Evolutionary conservation across 2,888 invertebrate genomes (phyloP), one percentile per base, ranked within the genome.

Genomic region (Scaptomyza parva): DNA sequence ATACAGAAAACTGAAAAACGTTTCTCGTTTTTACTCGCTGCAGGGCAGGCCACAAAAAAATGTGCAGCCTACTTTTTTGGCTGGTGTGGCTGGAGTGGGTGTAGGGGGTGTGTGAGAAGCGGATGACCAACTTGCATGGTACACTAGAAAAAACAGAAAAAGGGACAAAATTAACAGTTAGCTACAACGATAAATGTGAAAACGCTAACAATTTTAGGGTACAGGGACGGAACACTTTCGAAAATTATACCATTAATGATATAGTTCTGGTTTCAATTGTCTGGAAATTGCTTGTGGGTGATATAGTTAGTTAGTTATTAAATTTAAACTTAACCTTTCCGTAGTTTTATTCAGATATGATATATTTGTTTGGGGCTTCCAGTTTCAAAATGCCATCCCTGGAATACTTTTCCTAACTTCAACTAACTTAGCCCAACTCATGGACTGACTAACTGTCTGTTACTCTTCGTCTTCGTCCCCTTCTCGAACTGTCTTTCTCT

Each of bases 91-190:
- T 5, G 28, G 3, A 1, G 18, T 26, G 7, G 8, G 3, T 8
- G 14, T 37, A 17, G 17, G 3, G 17, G 12, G 7, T 0, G n/a
- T 5, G 5, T 0, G 26, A n/a, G 22, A 35, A 14, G n/a, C n/a
- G n/a, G 58, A 18, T 17, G 44, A 22, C 39, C 40, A 55, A 69
- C 63, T 69, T 73, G 76, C 76, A 73, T 48, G 52, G 30, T 37
- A 17, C 37, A 14, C 20, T 17, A 53, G 41, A 44, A 41, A 61
- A 41, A 33, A 59, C 26, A 58, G 37, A 53, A 61, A 73, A 61
- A 70, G 61, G 54, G 65, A 62, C 61, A 61, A 78, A 76, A 68
- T 78, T 78, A 77, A 77, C 77, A 76, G 79, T 61, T 58, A 60
- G 68, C 71, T 68, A 70, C 75, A 68, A 67, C 65, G 58, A 60